A percentile compares a stretch with the other conserved stretches of the same genome.
phyloP scores from a whole-genome alignment of 30 jellyfish, hydroid and myxozoan genomes.

The Calvadosia cruxmelitensis region DNA sequence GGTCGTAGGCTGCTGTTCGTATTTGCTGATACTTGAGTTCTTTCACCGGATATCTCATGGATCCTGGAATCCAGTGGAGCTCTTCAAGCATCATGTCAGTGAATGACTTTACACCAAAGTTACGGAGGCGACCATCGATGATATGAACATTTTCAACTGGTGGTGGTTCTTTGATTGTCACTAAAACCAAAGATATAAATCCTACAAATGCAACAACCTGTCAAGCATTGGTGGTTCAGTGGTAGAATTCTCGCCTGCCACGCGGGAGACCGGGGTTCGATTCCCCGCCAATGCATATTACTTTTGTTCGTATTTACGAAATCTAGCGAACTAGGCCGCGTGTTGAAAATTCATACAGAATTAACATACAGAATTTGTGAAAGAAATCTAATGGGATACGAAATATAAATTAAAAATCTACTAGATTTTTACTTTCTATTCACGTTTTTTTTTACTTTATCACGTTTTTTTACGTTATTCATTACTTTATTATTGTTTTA shows the following conservation, averaged over 20 bases:
- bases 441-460: no score
- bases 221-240: conserved; percentile 1
- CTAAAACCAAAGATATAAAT: no score
- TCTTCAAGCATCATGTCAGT: conserved; percentile 62
- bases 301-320: no score
- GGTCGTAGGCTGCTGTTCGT: conserved; percentile 59
- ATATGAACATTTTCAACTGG: conserved; percentile 10
- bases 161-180: background rate
- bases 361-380: no score
- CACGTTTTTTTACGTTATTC: no score
- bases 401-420: no score
- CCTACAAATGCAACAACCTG: no score
- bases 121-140: conserved; percentile 47
- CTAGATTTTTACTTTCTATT: no score
- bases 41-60: background rate
- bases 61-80: conserved; percentile 65
- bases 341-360: no score
- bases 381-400: no score
- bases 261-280: conserved; percentile 6
- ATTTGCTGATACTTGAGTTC: conserved; percentile 7
- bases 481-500: no score
- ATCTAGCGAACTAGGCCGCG: no score
- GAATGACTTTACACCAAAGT: conserved; percentile 50
- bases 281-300: conserved; percentile 2
- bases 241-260: conserved; percentile 4